Conservation (phyloP, 2,113 vertebrate species). For the Bettongia penicillata region DNA sequence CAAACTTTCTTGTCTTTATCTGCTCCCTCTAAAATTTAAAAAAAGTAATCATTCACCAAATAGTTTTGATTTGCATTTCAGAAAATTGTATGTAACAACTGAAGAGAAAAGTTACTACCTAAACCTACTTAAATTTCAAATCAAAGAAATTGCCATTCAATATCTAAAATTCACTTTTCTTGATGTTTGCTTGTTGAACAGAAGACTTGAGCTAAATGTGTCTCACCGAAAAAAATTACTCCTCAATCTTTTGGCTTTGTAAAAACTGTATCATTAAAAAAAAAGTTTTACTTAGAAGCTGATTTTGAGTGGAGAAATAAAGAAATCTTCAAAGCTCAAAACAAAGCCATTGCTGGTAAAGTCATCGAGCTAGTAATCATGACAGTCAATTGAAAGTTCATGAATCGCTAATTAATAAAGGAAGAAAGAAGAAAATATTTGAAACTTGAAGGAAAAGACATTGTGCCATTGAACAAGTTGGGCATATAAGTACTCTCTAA, state of each 20-base stretch:
- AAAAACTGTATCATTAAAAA: slow-evolving; percentile 53
- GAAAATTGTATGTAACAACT: slow-evolving; percentile 14
- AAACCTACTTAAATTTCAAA: slow-evolving; percentile 75
- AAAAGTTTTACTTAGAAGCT: slow-evolving; percentile 43
- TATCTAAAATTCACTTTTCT: slow-evolving; percentile 72
- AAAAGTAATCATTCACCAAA: slow-evolving; percentile 33
- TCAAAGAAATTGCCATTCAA: slow-evolving; percentile 73
- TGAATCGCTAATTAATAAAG: slow-evolving; percentile 73
- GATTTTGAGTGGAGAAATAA: slow-evolving; percentile 57
- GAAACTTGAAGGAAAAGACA: slow-evolving; percentile 82
- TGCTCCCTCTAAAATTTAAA: not conserved
- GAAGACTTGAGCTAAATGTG: slow-evolving; percentile 25
- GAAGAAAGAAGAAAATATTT: slow-evolving; percentile 74
- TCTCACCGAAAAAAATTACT: slow-evolving; percentile 67
- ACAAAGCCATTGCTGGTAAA: slow-evolving; percentile 53
- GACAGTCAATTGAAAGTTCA: slow-evolving; percentile 65
- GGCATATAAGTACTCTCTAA: slow-evolving; percentile 96
- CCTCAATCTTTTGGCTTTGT: slow-evolving; percentile 33
- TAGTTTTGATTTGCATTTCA: slow-evolving; percentile 42
- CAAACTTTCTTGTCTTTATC: not conserved
- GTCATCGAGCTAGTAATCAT: slow-evolving; percentile 40
- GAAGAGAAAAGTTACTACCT: slow-evolving; percentile 72
- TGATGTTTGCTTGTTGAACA: slow-evolving; percentile 75
- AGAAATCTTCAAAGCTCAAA: slow-evolving; percentile 37
- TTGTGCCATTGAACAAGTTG: slow-evolving; percentile 89